Percentiles rank a stretch among this genome's conserved stretches.
Conservation (phyloP, 2,888 invertebrate genomes). For the Drosophila siamana region DNA sequence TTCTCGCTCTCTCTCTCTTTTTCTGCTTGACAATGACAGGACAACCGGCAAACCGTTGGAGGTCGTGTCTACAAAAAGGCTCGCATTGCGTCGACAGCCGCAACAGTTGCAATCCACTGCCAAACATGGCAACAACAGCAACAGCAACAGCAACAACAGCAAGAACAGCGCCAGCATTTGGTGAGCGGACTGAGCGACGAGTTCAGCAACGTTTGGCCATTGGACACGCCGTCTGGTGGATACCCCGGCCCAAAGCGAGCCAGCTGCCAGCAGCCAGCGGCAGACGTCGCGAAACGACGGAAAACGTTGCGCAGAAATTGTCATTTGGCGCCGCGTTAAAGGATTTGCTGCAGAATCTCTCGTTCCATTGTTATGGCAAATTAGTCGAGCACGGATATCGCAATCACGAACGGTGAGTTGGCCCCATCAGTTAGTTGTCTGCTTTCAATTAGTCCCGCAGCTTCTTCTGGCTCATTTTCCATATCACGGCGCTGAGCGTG, state of each 20-base stretch:
- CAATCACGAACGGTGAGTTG: constrained; percentile 78
- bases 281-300: constrained; percentile 11
- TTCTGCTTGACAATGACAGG: constrained; percentile 25
- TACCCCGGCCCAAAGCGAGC: constrained; percentile 47
- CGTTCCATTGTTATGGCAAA: constrained; percentile 84
- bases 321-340: constrained; percentile 73
- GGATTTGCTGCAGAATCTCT: constrained; percentile 82
- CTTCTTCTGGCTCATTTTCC: constrained; percentile 82
- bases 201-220: constrained; percentile 54
- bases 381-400: constrained; percentile 79
- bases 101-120: constrained; percentile 76
- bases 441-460: constrained; percentile 74
- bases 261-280: constrained; percentile 8
- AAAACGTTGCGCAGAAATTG: constrained; percentile 61
- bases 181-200: constrained; percentile 12
- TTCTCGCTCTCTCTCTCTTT: neutral
- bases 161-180: neutral
- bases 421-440: constrained; percentile 3
- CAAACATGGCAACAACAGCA: constrained; percentile 52
- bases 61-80: constrained; percentile 57
- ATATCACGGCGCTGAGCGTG: constrained; percentile 72
- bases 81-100: constrained; percentile 47
- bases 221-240: constrained; percentile 82
- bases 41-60: constrained; percentile 32
- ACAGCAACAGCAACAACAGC: too few relatives aligned